Base-by-base conservation (phyloP, 2,888 invertebrate genomes). In the Odontocolon sp. region DNA sequence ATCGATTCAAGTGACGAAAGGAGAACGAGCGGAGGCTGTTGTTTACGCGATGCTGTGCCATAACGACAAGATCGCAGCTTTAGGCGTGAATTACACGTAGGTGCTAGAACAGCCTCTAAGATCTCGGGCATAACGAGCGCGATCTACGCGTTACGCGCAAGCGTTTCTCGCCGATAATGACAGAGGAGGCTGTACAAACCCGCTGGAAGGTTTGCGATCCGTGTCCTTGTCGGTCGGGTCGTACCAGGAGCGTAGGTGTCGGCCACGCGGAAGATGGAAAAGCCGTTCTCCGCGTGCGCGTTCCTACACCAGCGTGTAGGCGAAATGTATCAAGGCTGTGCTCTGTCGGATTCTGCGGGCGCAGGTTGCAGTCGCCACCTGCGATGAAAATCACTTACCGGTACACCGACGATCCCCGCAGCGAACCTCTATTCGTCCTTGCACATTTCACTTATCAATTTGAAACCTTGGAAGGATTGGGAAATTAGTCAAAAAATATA, bases 231-330 rank as follows among this genome's bases (percentile, higher is more conserved):
- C 77, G 64, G 73, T 64, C 64, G 59, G 73, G 64, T 69, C 63
- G 59, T 36, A 50, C 54, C 42, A 26, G 70, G 80, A 81, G 81
- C 85, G 89, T 89, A 86, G 89, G 89, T 86, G 88, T 85, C 82
- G 80, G 84, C 83, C 85, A 88, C 86, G 85, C 89, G 89, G 88
- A 89, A 88, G 89, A 88, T 88, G 86, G 86, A 87, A 88, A 87
- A 87, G 87, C 84, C 83, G 84, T 84, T 86, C 84, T 82, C 84
- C 81, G 67, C 70, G 38, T 69, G 28, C 54, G 75, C 80, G 72
- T 69, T 50, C 72, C 57, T 47, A 42, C 57, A 69, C 75, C 21
- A 59, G 57, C 56, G 84, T 78, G 88, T 87, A 84, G 87, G 87
- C 87, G 87, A 87, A 87, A 86, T 87, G 85, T 87, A 88, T 87